phyloP scores from a whole-genome alignment of 2,797 vertebrate species.

The Valencia hispanica region DNA sequence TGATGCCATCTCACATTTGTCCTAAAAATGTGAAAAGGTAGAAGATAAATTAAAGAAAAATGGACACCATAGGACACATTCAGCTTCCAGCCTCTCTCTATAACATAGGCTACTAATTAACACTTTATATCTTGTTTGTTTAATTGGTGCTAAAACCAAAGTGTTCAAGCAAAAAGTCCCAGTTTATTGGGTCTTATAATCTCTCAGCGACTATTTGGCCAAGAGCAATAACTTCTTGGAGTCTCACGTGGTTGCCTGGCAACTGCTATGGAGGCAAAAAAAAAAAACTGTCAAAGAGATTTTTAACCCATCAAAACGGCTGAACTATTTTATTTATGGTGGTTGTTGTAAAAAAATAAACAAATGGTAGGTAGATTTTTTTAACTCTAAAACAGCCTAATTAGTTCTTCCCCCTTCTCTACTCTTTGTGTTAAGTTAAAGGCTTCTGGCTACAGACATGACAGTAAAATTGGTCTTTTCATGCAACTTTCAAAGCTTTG shows the following conservation, averaged over 20 bases:
- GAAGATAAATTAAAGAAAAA: neutral
- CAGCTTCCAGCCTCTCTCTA: neutral
- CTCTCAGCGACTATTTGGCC: constrained; percentile 1
- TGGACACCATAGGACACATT: neutral
- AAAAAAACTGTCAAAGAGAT: constrained; percentile 16
- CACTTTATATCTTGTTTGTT: constrained; percentile 16
- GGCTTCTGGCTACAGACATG: neutral
- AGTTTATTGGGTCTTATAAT: constrained; percentile 22
- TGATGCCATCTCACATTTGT: neutral
- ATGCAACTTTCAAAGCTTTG: neutral
- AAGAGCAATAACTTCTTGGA: constrained; percentile 11
- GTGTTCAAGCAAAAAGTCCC: neutral
- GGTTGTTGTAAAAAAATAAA: constrained; percentile 16
- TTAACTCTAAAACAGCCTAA: neutral
- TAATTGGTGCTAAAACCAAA: constrained; percentile 14
- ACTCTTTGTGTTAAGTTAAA: constrained; percentile 4
- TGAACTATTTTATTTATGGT: constrained; percentile 5
- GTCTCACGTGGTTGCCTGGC: constrained; percentile 35
- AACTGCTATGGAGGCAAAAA: constrained; percentile 34
- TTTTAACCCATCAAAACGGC: constrained; percentile 14
- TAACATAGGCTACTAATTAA: constrained; percentile 7
- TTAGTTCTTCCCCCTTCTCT: constrained; percentile 4
- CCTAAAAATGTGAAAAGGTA: neutral
- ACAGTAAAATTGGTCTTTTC: neutral
- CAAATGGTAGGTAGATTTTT: constrained; percentile 2